A percentile compares a stretch with the other conserved stretches of the same genome.
Evolutionary conservation across 64 coral and sea anemone species (phyloP).

Genomic region (Hydrozoanthus tunicans): DNA sequence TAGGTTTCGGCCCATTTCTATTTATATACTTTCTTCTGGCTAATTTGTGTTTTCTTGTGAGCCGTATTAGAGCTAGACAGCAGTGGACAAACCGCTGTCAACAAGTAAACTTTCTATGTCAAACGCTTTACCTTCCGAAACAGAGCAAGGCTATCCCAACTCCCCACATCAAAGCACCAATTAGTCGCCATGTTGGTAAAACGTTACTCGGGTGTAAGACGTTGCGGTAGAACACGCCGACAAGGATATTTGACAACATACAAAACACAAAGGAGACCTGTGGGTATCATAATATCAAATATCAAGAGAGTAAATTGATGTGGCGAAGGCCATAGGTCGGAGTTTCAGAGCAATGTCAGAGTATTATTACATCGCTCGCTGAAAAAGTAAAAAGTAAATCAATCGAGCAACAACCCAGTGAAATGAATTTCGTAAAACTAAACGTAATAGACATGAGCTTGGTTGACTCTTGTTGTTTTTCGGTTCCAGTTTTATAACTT

Average conservation of each 20-base stretch:
- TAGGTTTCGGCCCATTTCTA: not conserved
- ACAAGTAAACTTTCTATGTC: not conserved
- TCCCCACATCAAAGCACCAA: not conserved
- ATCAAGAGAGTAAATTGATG: not conserved
- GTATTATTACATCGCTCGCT: not conserved
- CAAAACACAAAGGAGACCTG: constrained; percentile 38
- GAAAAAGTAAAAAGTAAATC: too few species aligned
- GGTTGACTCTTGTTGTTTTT: too few species aligned
- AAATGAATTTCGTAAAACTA: too few species aligned
- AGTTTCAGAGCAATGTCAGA: not conserved
- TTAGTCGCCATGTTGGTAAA: constrained; percentile 3
- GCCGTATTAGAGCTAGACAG: not conserved
- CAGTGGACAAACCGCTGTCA: not conserved
- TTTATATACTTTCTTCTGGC: not conserved
- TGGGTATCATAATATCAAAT: not conserved
- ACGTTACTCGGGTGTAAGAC: constrained; percentile 16
- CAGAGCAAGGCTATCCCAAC: constrained; percentile 21
- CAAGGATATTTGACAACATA: constrained; percentile 3
- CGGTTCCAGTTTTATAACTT: too few species aligned
- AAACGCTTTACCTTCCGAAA: constrained; percentile 23
- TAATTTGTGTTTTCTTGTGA: not conserved
- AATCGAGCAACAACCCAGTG: too few species aligned
- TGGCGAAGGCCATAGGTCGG: not conserved
- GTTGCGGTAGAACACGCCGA: constrained; percentile 27
- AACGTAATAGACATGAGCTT: too few species aligned